phyloP scores from a whole-genome alignment of 2,797 vertebrate species.

The Uromys caudimaculatus region DNA sequence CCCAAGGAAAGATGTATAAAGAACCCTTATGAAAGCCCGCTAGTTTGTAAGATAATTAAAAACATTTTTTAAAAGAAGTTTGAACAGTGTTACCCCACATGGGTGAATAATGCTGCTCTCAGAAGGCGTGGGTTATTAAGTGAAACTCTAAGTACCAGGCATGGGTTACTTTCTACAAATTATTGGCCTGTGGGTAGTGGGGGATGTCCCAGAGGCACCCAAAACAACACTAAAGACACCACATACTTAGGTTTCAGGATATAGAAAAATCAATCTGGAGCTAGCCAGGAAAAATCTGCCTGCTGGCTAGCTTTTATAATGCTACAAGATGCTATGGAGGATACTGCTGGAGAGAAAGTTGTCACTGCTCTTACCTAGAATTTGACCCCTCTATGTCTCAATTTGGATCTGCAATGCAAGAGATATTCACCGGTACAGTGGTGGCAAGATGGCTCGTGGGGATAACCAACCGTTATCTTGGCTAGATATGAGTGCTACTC shows the following conservation, averaged over 20 bases:
- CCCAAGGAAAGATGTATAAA: not conserved
- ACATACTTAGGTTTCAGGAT: not conserved
- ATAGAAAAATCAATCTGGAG: not conserved
- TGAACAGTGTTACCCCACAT: not conserved
- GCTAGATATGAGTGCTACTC: not conserved
- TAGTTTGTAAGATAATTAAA: not conserved
- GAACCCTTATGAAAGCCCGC: not conserved
- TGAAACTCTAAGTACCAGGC: not conserved
- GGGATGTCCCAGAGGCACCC: not conserved
- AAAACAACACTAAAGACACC: not conserved
- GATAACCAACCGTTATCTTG: not conserved
- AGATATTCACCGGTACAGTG: not conserved
- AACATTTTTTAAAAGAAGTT: not conserved
- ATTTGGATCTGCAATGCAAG: not conserved
- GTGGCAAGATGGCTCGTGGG: not conserved
- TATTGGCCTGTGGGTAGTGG: accelerated
- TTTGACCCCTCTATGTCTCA: not conserved
- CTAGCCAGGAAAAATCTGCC: not conserved
- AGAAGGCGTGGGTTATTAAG: not conserved
- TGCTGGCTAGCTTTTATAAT: not conserved
- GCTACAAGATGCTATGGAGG: not conserved
- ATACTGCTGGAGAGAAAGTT: not conserved
- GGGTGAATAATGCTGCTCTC: not conserved
- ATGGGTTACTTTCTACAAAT: not conserved
- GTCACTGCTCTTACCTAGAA: not conserved